Evolutionary conservation across 2,888 invertebrate species (phyloP).

Genomic region (Aplocera efformata): DNA sequence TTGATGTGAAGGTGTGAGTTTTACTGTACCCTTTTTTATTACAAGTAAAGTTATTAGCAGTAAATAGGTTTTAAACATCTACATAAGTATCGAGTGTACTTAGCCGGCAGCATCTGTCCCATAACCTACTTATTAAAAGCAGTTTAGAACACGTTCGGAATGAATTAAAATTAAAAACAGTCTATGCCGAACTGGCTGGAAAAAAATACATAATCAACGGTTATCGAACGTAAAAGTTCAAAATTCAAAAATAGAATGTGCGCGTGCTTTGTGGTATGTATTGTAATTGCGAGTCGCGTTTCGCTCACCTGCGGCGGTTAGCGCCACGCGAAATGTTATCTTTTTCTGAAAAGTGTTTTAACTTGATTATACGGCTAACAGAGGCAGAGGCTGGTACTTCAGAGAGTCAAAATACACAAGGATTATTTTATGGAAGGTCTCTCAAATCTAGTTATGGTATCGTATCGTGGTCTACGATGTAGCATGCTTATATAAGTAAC

Average conservation of each 20-base stretch:
- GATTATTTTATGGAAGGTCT: too few relatives aligned
- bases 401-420: too few relatives aligned
- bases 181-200: slow-evolving; percentile 16
- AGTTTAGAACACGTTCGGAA: slow-evolving; percentile 9
- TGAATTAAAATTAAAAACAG: slow-evolving; percentile 1
- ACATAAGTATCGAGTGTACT: neutral
- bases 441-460: too few relatives aligned
- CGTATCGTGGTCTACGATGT: too few relatives aligned
- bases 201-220: slow-evolving; percentile 33
- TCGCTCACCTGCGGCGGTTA: slow-evolving; percentile 49
- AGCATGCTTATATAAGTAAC: too few relatives aligned
- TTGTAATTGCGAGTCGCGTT: slow-evolving; percentile 37
- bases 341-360: slow-evolving; percentile 31
- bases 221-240: slow-evolving; percentile 40
- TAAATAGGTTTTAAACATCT: too few relatives aligned
- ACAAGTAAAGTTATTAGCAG: too few relatives aligned
- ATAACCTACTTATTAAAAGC: slow-evolving; percentile 20
- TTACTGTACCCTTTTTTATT: too few relatives aligned
- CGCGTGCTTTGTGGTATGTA: slow-evolving; percentile 55
- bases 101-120: slow-evolving; percentile 9
- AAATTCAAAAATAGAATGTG: slow-evolving; percentile 55
- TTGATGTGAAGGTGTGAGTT: too few relatives aligned
- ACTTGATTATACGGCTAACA: neutral
- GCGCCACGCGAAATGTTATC: slow-evolving; percentile 46
- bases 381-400: too few relatives aligned